Conservation (phyloP, 2,113 vertebrate genomes). For the Podarcis raffonei region DNA sequence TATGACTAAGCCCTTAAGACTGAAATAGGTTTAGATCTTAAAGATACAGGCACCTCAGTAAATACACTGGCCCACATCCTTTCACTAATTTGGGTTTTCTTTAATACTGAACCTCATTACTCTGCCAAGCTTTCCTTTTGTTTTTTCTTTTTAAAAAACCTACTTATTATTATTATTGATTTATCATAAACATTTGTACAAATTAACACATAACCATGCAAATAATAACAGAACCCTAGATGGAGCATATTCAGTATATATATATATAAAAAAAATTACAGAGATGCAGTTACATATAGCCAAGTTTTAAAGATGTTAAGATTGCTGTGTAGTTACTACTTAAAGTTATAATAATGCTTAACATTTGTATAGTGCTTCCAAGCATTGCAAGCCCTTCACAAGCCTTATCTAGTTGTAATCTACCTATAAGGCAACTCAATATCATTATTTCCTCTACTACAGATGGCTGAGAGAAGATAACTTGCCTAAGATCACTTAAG, state of each 20-base stretch:
- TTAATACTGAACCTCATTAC: neutral
- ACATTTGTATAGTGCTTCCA: neutral
- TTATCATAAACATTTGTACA: too few relatives aligned
- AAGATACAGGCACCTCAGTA: neutral
- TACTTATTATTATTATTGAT: too few relatives aligned
- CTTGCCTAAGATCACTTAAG: neutral
- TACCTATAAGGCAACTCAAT: neutral
- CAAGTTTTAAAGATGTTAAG: neutral
- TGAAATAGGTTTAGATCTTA: neutral
- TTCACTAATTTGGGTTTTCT: neutral
- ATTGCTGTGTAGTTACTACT: neutral
- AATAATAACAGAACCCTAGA: too few relatives aligned
- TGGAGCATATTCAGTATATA: too few relatives aligned
- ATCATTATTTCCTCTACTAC: neutral
- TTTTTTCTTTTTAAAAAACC: too few relatives aligned
- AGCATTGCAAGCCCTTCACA: neutral
- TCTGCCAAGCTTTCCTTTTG: neutral
- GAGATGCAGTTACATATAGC: too few relatives aligned
- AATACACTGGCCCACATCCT: neutral
- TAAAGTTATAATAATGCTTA: neutral
- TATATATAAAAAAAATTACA: too few relatives aligned
- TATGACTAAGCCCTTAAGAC: neutral
- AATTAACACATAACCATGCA: too few relatives aligned
- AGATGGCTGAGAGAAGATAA: neutral
- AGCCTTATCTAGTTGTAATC: neutral